Base-by-base conservation (phyloP, 2,888 invertebrate genomes). In the Agonopterix subpropinquella region DNA sequence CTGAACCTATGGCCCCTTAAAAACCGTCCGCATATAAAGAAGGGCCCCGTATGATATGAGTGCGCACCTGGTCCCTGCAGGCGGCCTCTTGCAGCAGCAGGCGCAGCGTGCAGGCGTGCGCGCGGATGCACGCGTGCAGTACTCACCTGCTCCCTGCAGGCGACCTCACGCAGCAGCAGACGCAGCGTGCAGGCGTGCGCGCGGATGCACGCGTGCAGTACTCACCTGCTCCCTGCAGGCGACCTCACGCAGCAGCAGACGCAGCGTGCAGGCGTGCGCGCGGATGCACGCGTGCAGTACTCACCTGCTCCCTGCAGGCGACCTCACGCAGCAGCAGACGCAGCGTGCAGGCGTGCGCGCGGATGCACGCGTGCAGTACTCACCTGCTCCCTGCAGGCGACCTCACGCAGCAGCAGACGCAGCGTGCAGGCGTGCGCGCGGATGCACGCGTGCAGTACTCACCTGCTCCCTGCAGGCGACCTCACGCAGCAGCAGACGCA, bases 21-120 rank as follows among this genome's bases (percentile, higher is more conserved):
- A n/a, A n/a, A n/a, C n/a, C n/a, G n/a, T n/a, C n/a, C n/a, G n/a
- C n/a, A n/a, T n/a, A n/a, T n/a, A n/a, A n/a, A n/a, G n/a, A n/a
- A n/a, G n/a, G n/a, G n/a, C n/a, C n/a, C n/a, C n/a, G n/a, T n/a
- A n/a, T n/a, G n/a, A n/a, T n/a, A n/a, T n/a, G n/a, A n/a, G n/a
- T n/a, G n/a, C n/a, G 10, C 4, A 42, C 36, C 42, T 15, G 48
- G 10, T 11, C 36, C 43, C 36, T 41, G 13, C 41, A 18, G 36
- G n/a, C 42, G 36, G 56, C 52, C 50, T 58, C 61, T 7, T 41
- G 35, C 42, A 62, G 50, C 39, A 61, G 53, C 4, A 36, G 41
- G 4, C 45, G 49, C 47, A 58, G 46, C 13, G 56, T 47, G 4
- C n/a, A 3, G 9, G 51, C 44, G 52, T 61, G 59, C 47, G 2